phyloP scores from a whole-genome alignment of 2,797 vertebrate species.

The Siniperca obscura region DNA sequence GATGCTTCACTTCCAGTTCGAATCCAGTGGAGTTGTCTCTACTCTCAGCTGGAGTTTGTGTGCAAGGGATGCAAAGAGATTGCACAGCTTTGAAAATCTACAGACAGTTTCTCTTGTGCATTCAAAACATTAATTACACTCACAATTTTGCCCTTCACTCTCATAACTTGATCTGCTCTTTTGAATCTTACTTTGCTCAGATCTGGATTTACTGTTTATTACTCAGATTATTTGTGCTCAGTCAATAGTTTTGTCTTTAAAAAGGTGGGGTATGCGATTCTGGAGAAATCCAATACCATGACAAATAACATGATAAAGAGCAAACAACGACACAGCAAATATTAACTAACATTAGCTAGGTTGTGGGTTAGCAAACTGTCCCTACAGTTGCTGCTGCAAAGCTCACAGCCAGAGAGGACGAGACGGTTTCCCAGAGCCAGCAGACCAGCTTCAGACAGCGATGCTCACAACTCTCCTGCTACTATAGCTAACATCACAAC shows the following conservation, averaged over 20 bases:
- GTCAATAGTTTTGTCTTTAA: neutral
- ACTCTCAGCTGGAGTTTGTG: constrained; percentile 4
- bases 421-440: no score
- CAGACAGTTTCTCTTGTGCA: neutral
- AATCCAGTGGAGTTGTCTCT: neutral
- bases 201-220: neutral
- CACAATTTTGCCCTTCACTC: neutral
- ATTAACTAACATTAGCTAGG: no score
- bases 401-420: no score
- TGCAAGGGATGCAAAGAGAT: constrained; percentile 18
- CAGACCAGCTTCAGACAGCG: no score
- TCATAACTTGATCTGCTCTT: neutral
- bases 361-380: no score
- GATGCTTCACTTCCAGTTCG: neutral
- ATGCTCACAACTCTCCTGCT: no score
- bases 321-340: no score
- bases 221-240: neutral
- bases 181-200: neutral
- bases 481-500: no score
- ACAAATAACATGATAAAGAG: no score
- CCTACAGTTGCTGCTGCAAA: no score
- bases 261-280: no score
- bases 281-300: no score
- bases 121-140: constrained; percentile 15
- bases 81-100: constrained; percentile 11